These are phyloP conservation scores for Sinodicranocentrus sp. DNA, from an alignment of 2,888 invertebrate species.

Conservation along the genomic window DNA sequence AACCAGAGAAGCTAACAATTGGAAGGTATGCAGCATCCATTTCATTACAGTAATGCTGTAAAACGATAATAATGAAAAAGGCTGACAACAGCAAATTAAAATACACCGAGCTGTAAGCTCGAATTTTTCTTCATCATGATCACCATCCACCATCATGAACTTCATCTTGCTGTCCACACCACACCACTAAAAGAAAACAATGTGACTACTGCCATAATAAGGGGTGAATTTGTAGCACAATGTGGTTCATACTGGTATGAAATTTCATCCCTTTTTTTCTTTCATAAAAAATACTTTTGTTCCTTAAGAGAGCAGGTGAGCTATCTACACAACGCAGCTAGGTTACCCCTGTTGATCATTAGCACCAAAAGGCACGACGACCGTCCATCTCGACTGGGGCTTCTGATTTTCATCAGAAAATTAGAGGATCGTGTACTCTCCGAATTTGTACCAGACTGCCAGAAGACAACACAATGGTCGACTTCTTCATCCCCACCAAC, in stretches of 20 bases:
- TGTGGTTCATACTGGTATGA: constrained; percentile 5
- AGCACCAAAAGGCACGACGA: constrained; percentile 33
- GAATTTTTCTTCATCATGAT: neutral
- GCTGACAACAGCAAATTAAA: constrained; percentile 14
- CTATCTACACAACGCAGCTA: neutral
- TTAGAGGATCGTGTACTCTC: constrained; percentile 42
- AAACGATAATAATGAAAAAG: constrained; percentile 2
- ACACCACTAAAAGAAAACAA: neutral
- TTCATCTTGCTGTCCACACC: constrained; percentile 3
- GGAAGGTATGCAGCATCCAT: no score
- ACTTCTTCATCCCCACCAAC: neutral
- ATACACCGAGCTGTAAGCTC: neutral
- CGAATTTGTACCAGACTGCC: constrained; percentile 18
- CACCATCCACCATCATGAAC: constrained; percentile 3
- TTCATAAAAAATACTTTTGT: constrained; percentile 11
- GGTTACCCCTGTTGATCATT: constrained; percentile 37
- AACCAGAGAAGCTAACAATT: no score
- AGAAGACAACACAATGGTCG: neutral
- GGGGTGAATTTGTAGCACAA: constrained; percentile 3
- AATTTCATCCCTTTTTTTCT: constrained; percentile 10
- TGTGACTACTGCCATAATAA: neutral
- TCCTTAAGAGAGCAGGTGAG: constrained; percentile 8
- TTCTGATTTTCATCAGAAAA: constrained; percentile 44
- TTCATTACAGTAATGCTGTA: no score
- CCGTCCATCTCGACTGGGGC: constrained; percentile 7